Base-by-base conservation (phyloP, 2,797 vertebrate species). In the Anableps anableps region DNA sequence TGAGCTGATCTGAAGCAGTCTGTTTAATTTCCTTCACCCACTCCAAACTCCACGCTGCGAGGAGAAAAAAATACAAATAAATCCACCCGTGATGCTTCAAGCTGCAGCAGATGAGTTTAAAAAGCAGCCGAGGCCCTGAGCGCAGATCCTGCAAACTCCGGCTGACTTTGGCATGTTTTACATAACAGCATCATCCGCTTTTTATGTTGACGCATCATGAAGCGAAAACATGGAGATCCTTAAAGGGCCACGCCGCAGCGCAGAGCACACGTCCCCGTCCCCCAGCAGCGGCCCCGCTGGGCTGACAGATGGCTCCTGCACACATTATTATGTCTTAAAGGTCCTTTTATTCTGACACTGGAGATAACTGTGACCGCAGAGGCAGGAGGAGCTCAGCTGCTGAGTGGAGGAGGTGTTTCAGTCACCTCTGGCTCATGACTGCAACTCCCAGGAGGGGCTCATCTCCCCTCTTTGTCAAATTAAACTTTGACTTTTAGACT, bases 191-290 rank as follows among this genome's bases (percentile, higher is more conserved):
- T 96, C 95, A 94, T 96, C 95, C 94, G 94, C 93, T 95, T 94
- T 93, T 91, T 93, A 91, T 94, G 94, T 96, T 95, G 95, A 96
- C 96, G 96, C 95, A 96, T 95, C 95, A 95, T 92, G 95, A 88
- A 95, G 92, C 93, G 94, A 95, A 95, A 96, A 95, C 95, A 96
- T 96, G 96, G 96, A 96, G 96, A 95, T 95, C 95, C 96, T 62
- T 96, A 96, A 96, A 96, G 96, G 96, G 96, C 93, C 95, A 96
- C 85, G 86, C 87, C 92, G 84, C 93, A 95, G 96, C 85, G 85
- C 87, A 92, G 82, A 81, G 85, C 92, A 83, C 90, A 93, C 91
- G 93, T 89, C 94, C 80, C 84, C 86, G 81, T 74, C 78, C 83
- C 17, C 34, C 85, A 21, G 64, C 83, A 26, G 38, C 21, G 38